Percentiles rank a stretch among this genome's conserved stretches.
Evolutionary conservation across 2,888 invertebrate species (phyloP).

Genomic region (Scrobipalpa atriplicella): DNA sequence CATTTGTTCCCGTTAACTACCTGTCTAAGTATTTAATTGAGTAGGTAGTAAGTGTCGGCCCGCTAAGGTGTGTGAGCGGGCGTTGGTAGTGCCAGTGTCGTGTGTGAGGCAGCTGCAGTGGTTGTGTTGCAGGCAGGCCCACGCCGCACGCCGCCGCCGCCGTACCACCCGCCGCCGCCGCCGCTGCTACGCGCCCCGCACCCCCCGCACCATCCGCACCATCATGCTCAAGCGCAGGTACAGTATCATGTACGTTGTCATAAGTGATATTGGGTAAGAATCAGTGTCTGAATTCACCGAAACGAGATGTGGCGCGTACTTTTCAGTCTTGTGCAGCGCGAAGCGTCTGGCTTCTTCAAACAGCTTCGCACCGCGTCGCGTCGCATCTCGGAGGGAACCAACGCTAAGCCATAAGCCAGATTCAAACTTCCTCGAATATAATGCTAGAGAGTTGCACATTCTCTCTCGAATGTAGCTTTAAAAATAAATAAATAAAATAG

Average conservation of each 20-base stretch:
- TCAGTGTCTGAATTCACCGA: not conserved
- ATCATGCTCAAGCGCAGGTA: constrained; percentile 60
- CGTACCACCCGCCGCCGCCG: constrained; percentile 85
- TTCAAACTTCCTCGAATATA: no score
- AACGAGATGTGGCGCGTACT: not conserved
- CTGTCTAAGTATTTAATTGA: not conserved
- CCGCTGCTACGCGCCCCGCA: constrained; percentile 65
- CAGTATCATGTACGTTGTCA: not conserved
- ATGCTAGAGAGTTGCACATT: no score
- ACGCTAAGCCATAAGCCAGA: no score
- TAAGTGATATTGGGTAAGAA: not conserved
- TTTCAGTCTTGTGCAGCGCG: no score
- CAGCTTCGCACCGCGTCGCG: no score
- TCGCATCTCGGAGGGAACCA: no score
- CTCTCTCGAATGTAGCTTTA: no score
- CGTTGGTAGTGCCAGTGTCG: no score
- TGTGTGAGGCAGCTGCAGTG: constrained; percentile 27
- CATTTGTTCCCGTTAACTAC: no score
- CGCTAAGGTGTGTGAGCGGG: not conserved
- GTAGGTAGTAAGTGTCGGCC: not conserved
- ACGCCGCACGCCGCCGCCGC: constrained; percentile 89
- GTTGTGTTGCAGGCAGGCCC: constrained; percentile 79
- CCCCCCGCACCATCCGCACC: constrained; percentile 52
- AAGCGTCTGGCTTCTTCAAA: no score
- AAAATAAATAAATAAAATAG: not conserved